Percentiles rank a stretch among this genome's conserved stretches.
These are phyloP conservation scores for Strix aluco DNA, from an alignment of 2,113 vertebrate species.

Conservation along the genomic window DNA sequence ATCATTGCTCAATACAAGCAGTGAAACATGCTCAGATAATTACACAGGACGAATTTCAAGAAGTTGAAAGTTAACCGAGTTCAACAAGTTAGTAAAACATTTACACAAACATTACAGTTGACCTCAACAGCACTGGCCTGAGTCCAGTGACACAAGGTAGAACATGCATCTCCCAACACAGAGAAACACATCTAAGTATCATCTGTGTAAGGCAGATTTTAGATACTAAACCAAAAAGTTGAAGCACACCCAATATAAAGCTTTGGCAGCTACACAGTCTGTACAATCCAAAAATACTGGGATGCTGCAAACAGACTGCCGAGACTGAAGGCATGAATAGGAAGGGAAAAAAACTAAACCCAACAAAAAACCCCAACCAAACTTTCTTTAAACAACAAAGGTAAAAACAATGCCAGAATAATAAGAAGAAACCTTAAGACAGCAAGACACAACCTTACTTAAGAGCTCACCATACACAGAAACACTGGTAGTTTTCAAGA, in stretches of 20 bases:
- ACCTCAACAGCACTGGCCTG: neutral
- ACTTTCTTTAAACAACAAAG: neutral
- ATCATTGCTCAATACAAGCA: constrained; percentile 5
- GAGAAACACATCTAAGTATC: neutral
- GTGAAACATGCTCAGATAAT: neutral
- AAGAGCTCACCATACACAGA: neutral
- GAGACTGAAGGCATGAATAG: neutral
- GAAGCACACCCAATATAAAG: neutral
- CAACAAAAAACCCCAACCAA: neutral
- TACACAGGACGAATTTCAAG: neutral
- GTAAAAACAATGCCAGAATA: neutral
- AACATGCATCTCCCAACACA: neutral
- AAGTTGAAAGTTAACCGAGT: neutral
- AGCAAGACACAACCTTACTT: neutral
- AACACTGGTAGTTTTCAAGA: neutral
- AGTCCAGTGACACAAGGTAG: neutral
- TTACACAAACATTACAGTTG: neutral
- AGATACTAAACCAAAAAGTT: neutral
- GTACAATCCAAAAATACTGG: neutral
- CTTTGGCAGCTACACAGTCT: neutral
- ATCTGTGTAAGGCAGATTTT: neutral
- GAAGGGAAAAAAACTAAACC: neutral
- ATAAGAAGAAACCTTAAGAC: neutral
- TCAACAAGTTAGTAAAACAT: constrained; percentile 39
- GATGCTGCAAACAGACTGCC: neutral